Evolutionary conservation across 1,140 invertebrate genomes (phyloP).

Genomic region (Ceratosolen fusciceps): DNA sequence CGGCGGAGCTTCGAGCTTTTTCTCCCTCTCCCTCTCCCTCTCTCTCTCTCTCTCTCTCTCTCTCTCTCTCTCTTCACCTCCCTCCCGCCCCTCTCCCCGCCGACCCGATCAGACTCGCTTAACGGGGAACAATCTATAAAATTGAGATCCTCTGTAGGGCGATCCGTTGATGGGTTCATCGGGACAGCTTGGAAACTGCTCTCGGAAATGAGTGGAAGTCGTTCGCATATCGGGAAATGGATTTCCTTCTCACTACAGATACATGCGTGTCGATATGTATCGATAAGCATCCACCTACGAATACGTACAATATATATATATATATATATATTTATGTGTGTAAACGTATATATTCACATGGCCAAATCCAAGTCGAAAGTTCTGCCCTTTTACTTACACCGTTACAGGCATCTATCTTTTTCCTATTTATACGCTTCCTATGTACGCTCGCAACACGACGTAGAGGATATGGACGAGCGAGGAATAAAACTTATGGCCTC

Average conservation of each 20-base stretch:
- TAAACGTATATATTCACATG: neutral
- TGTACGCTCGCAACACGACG: neutral
- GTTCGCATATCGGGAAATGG: slow-evolving; percentile 49
- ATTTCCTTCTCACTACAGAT: slow-evolving; percentile 26
- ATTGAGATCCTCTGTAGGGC: neutral
- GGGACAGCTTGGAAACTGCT: slow-evolving; percentile 53
- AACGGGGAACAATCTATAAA: neutral
- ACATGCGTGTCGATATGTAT: neutral
- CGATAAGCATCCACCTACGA: no score
- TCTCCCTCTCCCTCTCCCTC: no score
- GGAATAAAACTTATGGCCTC: neutral
- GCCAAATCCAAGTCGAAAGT: neutral
- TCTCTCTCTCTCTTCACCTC: no score
- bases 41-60: no score
- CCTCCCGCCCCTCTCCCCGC: no score
- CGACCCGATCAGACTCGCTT: neutral
- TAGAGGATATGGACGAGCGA: neutral
- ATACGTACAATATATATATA: neutral
- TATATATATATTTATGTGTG: neutral
- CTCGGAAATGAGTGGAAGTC: slow-evolving; percentile 62
- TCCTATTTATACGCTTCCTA: neutral
- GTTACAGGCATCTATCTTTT: neutral
- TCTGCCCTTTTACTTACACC: neutral
- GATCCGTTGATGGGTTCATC: neutral
- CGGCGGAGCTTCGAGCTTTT: neutral